Evolutionary conservation across 2,113 vertebrate genomes (phyloP).

Genomic region (Thamnophis sirtalis): DNA sequence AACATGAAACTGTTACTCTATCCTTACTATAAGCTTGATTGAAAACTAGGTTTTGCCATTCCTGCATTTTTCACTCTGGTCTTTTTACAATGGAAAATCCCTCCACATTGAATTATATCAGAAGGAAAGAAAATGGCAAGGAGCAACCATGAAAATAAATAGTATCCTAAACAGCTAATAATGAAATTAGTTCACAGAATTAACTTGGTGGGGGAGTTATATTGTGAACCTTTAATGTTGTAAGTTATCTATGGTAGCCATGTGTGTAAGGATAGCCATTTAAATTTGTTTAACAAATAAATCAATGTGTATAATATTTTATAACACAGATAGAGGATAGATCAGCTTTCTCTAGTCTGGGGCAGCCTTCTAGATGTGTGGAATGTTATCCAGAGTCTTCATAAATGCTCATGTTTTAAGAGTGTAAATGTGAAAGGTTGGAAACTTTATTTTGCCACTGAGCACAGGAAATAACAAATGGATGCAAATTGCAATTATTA

Average conservation of each 20-base stretch:
- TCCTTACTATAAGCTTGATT: background rate
- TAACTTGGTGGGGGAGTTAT: background rate
- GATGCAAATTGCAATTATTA: background rate
- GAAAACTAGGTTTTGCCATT: background rate
- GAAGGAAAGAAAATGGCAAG: background rate
- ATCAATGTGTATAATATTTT: background rate
- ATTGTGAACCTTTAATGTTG: no score
- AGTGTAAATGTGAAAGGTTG: background rate
- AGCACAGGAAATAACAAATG: background rate
- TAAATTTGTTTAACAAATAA: no score
- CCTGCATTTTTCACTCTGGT: background rate
- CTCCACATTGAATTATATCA: background rate
- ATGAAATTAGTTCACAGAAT: background rate
- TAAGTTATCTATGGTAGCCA: no score
- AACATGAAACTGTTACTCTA: background rate
- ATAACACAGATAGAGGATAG: background rate
- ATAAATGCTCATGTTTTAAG: background rate
- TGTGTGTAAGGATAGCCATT: no score
- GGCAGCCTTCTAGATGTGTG: background rate
- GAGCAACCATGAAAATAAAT: background rate
- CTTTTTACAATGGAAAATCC: background rate
- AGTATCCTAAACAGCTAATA: background rate
- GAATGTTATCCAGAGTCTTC: background rate
- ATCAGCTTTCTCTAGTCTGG: background rate
- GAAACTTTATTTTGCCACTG: background rate